Evolutionary conservation across 2,113 vertebrate genomes (phyloP).

Genomic region (Cervus canadensis): DNA sequence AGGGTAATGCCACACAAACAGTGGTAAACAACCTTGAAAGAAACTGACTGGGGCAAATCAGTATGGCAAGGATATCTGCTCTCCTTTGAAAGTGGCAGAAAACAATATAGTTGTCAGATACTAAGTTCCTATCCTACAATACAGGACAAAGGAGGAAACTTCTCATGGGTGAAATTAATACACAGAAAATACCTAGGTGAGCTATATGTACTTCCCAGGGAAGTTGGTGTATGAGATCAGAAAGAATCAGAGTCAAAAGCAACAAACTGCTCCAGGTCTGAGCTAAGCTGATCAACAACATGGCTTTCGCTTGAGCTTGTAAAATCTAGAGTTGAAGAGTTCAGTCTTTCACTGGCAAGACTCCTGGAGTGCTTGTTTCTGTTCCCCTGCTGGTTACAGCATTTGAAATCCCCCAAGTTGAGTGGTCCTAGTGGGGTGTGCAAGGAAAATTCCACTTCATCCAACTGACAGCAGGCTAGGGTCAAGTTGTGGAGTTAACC

Average conservation of each 20-base stretch:
- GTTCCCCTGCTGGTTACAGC: background rate
- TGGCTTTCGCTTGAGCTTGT: background rate
- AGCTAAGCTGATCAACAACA: background rate
- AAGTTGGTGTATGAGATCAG: background rate
- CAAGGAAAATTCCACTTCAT: background rate
- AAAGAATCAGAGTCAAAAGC: background rate
- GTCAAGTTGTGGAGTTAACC: background rate
- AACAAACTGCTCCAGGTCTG: background rate
- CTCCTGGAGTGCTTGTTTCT: background rate
- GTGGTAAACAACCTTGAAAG: background rate
- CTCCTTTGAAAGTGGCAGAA: background rate
- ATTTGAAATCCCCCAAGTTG: background rate
- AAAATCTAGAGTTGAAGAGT: background rate
- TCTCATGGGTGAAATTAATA: background rate
- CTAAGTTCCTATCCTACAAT: background rate
- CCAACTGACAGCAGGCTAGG: background rate
- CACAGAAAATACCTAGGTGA: background rate
- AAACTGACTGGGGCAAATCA: background rate
- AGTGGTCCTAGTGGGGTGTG: background rate
- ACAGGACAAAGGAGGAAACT: background rate
- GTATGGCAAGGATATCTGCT: background rate
- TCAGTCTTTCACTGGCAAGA: background rate
- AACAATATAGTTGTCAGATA: background rate
- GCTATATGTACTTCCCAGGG: background rate
- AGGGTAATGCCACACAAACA: background rate